These are phyloP conservation scores for Triops longicaudatus DNA, from an alignment of 1,140 invertebrate species.

Conservation along the genomic window DNA sequence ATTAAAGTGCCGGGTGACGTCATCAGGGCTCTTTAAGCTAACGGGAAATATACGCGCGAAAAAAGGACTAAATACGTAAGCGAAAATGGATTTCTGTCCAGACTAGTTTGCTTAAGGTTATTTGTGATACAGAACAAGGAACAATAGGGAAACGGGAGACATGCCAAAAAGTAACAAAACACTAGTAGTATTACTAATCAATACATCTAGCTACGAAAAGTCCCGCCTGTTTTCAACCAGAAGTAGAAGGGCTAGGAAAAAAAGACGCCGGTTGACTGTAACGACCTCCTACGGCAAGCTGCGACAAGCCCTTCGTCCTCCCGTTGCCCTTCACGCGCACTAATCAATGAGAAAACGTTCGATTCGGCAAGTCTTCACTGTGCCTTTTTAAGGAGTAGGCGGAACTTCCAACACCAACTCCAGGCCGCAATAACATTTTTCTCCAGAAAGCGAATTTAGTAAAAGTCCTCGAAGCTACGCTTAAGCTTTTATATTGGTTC, in stretches of 20 bases:
- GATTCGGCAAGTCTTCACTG: not conserved
- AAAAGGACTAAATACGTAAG: too few species aligned
- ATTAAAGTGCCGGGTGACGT: too few species aligned
- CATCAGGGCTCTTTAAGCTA: too few species aligned
- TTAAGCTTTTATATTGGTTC: too few species aligned
- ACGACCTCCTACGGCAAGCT: not conserved
- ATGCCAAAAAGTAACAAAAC: not conserved
- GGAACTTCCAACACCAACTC: too few species aligned
- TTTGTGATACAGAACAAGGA: too few species aligned
- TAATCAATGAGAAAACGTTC: slow-evolving; percentile 10
- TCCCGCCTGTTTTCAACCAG: not conserved
- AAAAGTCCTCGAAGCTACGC: too few species aligned
- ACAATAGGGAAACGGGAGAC: not conserved
- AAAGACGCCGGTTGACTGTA: not conserved
- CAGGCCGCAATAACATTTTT: too few species aligned
- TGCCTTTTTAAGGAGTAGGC: not conserved
- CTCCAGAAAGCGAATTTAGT: too few species aligned
- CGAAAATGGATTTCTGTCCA: too few species aligned
- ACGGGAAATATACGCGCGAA: too few species aligned
- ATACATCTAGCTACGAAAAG: not conserved
- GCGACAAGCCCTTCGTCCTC: not conserved
- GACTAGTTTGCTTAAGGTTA: too few species aligned
- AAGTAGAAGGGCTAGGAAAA: not conserved
- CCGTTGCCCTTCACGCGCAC: not conserved
- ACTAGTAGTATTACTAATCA: not conserved